Percentiles rank a stretch among this genome's conserved stretches.
These are phyloP conservation scores for Ernsta delagoae DNA, from an alignment of 2,888 invertebrate species.

Conservation along the genomic window DNA sequence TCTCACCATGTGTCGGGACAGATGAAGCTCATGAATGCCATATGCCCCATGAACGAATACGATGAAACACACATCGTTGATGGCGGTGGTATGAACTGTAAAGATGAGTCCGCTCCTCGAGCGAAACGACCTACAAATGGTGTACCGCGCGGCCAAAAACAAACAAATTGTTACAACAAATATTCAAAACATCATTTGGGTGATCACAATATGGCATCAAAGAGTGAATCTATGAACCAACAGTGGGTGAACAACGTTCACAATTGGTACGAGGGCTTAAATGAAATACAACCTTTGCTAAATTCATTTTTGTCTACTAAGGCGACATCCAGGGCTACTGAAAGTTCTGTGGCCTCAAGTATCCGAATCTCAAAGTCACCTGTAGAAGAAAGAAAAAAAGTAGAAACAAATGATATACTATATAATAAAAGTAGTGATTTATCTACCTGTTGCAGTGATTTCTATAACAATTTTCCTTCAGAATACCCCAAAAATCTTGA, in stretches of 20 bases:
- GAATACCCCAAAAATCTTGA: not conserved
- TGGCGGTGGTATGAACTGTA: slow-evolving; percentile 33
- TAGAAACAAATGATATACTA: not conserved
- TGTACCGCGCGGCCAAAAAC: slow-evolving; percentile 37
- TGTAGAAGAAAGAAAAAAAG: too few relatives aligned
- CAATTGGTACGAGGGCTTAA: slow-evolving; percentile 26
- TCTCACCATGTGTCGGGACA: slow-evolving; percentile 7
- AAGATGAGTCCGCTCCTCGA: not conserved
- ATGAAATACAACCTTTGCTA: slow-evolving; percentile 12
- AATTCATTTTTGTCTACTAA: slow-evolving; percentile 2
- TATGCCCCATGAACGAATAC: slow-evolving; percentile 4
- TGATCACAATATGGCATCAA: slow-evolving; percentile 2
- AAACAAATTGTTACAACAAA: slow-evolving; percentile 12
- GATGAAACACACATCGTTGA: slow-evolving; percentile 11
- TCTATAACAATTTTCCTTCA: too few relatives aligned
- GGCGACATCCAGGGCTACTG: not conserved
- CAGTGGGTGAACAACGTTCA: slow-evolving; percentile 28
- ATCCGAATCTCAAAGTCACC: not conserved
- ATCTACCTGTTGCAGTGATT: too few relatives aligned
- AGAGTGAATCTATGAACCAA: slow-evolving; percentile 8
- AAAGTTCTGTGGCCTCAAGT: not conserved
- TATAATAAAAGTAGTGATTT: not conserved
- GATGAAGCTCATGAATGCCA: slow-evolving; percentile 28
- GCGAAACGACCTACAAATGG: slow-evolving; percentile 21
- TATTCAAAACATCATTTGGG: slow-evolving; percentile 6